Evolutionary conservation across 1,140 invertebrate species (phyloP).

Genomic region (Leptopilina boulardi): DNA sequence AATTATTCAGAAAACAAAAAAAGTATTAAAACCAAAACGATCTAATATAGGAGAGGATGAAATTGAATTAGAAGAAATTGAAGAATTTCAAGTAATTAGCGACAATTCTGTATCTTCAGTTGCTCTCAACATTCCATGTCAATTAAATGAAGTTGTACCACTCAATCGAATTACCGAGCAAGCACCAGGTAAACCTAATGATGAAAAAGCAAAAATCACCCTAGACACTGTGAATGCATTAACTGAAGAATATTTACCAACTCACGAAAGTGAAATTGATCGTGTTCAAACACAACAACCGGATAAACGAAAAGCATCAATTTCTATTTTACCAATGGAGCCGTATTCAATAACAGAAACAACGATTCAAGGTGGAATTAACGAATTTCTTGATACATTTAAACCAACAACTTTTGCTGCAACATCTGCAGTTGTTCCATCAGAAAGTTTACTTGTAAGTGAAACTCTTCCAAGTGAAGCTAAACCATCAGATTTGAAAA

Average conservation of each 20-base stretch:
- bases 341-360: conserved; percentile 80
- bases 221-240: conserved; percentile 77
- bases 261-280: conserved; percentile 78
- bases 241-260: conserved; percentile 73
- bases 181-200: conserved; percentile 68
- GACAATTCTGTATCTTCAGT: conserved; percentile 62
- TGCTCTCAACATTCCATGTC: conserved; percentile 67
- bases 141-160: conserved; percentile 76
- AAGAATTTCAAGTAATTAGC: conserved; percentile 68
- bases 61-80: conserved; percentile 69
- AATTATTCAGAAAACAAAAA: conserved; percentile 54
- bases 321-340: conserved; percentile 78
- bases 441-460: conserved; percentile 79
- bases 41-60: conserved; percentile 62
- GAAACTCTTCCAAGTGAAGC: conserved; percentile 74
- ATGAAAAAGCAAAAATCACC: conserved; percentile 76
- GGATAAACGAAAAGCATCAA: conserved; percentile 70
- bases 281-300: conserved; percentile 68
- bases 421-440: conserved; percentile 73
- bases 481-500: conserved; percentile 49
- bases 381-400: conserved; percentile 75
- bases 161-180: conserved; percentile 76
- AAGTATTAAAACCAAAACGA: conserved; percentile 62
- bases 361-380: conserved; percentile 74
- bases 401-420: conserved; percentile 76